Percentiles rank a stretch among this genome's conserved stretches.
These are phyloP conservation scores for Ochotona princeps DNA, from an alignment of 2,113 vertebrate genomes.

Conservation along the genomic window DNA sequence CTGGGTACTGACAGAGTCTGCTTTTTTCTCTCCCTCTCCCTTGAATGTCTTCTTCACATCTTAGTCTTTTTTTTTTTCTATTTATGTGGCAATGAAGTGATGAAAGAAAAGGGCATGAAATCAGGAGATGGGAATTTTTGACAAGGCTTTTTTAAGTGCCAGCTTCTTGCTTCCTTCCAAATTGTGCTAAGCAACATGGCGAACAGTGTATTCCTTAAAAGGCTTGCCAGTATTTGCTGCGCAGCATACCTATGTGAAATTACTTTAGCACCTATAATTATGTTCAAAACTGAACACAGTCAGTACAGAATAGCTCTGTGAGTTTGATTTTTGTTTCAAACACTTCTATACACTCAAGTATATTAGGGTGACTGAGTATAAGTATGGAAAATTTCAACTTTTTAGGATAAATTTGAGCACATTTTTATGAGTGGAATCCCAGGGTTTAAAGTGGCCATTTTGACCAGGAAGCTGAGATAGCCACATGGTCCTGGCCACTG, in stretches of 20 bases:
- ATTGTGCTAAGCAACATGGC: not conserved
- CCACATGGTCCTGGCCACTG: not conserved
- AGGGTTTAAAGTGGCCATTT: not conserved
- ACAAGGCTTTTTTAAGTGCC: not conserved
- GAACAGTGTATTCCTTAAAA: not conserved
- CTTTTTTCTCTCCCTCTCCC: not conserved
- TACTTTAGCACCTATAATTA: not conserved
- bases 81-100: not conserved
- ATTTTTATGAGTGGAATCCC: not conserved
- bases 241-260: not conserved
- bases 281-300: slow-evolving; percentile 1
- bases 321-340: slow-evolving; percentile 29
- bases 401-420: slow-evolving; percentile 34
- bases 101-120: not conserved
- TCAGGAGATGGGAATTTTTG: slow-evolving; percentile 2
- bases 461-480: not conserved
- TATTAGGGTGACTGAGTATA: not conserved
- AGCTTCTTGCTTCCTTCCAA: not conserved
- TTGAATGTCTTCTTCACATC: not conserved
- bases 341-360: not conserved
- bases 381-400: slow-evolving; percentile 18
- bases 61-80: not conserved
- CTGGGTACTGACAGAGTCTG: not conserved
- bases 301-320: not conserved
- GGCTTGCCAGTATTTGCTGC: not conserved